Evolutionary conservation across 2,888 invertebrate genomes (phyloP).

Genomic region (Harpagoxenus sublaevis): DNA sequence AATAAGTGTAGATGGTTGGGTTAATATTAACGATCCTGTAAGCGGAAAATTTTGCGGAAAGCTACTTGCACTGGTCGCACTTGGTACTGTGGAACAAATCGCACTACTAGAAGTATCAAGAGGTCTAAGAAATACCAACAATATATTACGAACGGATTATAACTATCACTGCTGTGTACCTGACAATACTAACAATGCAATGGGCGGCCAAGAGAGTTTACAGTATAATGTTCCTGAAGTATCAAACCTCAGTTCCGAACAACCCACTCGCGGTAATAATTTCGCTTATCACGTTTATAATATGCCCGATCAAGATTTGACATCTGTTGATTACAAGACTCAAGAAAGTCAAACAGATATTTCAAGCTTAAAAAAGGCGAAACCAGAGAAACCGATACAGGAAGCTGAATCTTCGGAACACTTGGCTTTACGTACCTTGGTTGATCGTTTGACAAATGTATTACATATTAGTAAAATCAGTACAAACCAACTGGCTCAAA

Average conservation of each 20-base stretch:
- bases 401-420: slow-evolving; percentile 56
- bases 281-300: slow-evolving; percentile 1
- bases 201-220: background rate
- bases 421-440: slow-evolving; percentile 74
- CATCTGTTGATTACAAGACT: slow-evolving; percentile 65
- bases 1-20: slow-evolving; percentile 89
- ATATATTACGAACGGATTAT: slow-evolving; percentile 54
- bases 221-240: slow-evolving; percentile 4
- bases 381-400: slow-evolving; percentile 61
- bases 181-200: slow-evolving; percentile 15
- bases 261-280: slow-evolving; percentile 14
- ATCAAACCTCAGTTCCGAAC: slow-evolving; percentile 2
- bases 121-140: slow-evolving; percentile 74
- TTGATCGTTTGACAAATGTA: slow-evolving; percentile 73
- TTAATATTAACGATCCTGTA: slow-evolving; percentile 86
- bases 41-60: slow-evolving; percentile 87
- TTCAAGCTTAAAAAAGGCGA: slow-evolving; percentile 72
- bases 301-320: slow-evolving; percentile 13
- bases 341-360: slow-evolving; percentile 82
- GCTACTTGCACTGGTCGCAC: slow-evolving; percentile 88
- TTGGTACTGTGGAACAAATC: slow-evolving; percentile 89
- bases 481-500: slow-evolving; percentile 74
- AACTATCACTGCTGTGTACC: slow-evolving; percentile 55
- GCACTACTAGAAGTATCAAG: slow-evolving; percentile 87
- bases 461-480: slow-evolving; percentile 74